Conservation (phyloP, 1,140 invertebrate species). For the Littorina saxatilis region DNA sequence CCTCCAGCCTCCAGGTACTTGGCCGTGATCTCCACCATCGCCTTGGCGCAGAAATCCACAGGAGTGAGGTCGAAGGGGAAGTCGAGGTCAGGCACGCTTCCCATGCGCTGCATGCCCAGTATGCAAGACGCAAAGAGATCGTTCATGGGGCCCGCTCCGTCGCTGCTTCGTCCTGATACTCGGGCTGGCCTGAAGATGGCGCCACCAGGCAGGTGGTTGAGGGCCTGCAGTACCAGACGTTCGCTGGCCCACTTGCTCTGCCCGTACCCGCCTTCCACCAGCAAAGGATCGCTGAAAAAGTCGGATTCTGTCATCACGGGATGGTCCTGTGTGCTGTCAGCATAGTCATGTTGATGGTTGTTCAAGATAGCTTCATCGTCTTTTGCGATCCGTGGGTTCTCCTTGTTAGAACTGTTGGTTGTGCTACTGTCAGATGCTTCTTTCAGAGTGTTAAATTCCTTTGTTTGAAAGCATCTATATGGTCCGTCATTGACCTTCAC, state of each 20-base stretch:
- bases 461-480: no score
- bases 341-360: no score
- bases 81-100: slow-evolving; percentile 55
- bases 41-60: slow-evolving; percentile 56
- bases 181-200: slow-evolving; percentile 62
- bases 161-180: slow-evolving; percentile 48
- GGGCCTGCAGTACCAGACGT: slow-evolving; percentile 54
- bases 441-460: no score
- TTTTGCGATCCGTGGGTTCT: no score
- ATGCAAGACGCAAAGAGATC: slow-evolving; percentile 56
- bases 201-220: slow-evolving; percentile 58
- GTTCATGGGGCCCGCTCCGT: slow-evolving; percentile 56
- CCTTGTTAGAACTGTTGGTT: no score
- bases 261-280: slow-evolving; percentile 56
- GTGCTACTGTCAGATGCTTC: no score
- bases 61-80: slow-evolving; percentile 62
- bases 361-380: no score
- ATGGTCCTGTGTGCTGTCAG: slow-evolving; percentile 5
- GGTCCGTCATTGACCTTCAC: no score
- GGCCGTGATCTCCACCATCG: slow-evolving; percentile 56
- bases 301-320: slow-evolving; percentile 47
- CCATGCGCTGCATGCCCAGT: slow-evolving; percentile 54
- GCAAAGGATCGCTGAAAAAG: slow-evolving; percentile 49
- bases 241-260: slow-evolving; percentile 65
- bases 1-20: slow-evolving; percentile 41